These are phyloP conservation scores for Brachionus calyciflorus DNA, from an alignment of 1,140 invertebrate species.

Conservation along the genomic window DNA sequence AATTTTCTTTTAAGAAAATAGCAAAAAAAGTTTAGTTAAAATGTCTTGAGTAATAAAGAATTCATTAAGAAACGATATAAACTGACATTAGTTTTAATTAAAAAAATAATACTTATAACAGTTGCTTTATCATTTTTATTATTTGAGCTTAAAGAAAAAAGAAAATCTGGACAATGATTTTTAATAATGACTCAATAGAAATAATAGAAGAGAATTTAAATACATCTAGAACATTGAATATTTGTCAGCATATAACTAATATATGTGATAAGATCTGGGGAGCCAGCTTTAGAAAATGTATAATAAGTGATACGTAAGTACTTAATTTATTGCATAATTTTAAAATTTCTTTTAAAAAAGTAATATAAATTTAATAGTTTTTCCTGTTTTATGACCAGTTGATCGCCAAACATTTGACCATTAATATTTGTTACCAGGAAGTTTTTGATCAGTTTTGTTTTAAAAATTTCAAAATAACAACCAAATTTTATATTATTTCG, in stretches of 20 bases:
- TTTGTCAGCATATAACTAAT: neutral
- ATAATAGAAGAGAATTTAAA: constrained; percentile 31
- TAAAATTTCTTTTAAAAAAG: too few relatives aligned
- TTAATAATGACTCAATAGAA: constrained; percentile 21
- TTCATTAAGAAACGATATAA: neutral
- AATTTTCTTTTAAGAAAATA: neutral
- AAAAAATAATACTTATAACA: too few relatives aligned
- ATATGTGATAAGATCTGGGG: constrained; percentile 14
- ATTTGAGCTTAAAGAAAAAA: constrained; percentile 4
- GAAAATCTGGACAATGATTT: neutral
- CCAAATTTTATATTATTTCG: too few relatives aligned
- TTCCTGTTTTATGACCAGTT: too few relatives aligned
- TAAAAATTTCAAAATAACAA: too few relatives aligned
- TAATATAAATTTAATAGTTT: too few relatives aligned
- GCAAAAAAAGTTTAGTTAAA: neutral
- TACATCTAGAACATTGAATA: neutral
- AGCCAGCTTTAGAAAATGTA: constrained; percentile 28
- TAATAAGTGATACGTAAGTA: constrained; percentile 16
- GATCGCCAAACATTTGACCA: too few relatives aligned
- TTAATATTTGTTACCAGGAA: too few relatives aligned
- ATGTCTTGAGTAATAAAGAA: constrained; percentile 13
- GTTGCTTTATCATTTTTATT: too few relatives aligned
- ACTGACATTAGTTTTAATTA: too few relatives aligned
- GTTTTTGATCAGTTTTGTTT: too few relatives aligned
- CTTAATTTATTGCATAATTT: too few relatives aligned